Evolutionary conservation across 2,888 invertebrate genomes (phyloP).

Genomic region (Agonopterix heracliana): DNA sequence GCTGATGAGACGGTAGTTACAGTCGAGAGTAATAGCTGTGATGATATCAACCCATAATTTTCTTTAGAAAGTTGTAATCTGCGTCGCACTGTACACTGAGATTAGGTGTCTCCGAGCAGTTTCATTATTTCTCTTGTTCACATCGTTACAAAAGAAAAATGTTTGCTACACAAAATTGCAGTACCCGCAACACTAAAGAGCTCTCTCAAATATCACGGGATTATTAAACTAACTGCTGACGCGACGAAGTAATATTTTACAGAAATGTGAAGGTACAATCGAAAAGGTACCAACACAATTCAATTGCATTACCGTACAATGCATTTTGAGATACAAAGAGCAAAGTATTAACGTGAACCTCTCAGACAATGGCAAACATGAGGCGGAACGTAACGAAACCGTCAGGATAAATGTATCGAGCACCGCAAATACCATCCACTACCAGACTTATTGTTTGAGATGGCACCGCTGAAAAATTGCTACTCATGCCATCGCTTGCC

Average conservation of each 20-base stretch:
- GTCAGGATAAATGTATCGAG: slow-evolving; percentile 60
- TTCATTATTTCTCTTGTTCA: slow-evolving; percentile 18
- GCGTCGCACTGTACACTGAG: slow-evolving; percentile 21
- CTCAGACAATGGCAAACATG: slow-evolving; percentile 64
- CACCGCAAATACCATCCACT: slow-evolving; percentile 47
- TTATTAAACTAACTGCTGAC: neutral
- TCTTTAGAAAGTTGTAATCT: slow-evolving; percentile 35
- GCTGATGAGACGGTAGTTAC: slow-evolving; percentile 47
- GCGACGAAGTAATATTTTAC: neutral
- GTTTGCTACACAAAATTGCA: neutral
- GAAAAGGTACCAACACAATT: slow-evolving; percentile 21
- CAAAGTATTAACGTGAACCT: slow-evolving; percentile 51
- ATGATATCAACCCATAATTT: slow-evolving; percentile 46
- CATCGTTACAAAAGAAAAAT: neutral
- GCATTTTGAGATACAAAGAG: slow-evolving; percentile 49
- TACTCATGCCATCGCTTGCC: slow-evolving; percentile 24
- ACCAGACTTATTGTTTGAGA: slow-evolving; percentile 60
- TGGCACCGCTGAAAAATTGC: slow-evolving; percentile 54
- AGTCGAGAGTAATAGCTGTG: slow-evolving; percentile 30
- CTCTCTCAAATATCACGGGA: neutral
- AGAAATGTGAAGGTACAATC: neutral
- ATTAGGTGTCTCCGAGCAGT: slow-evolving; percentile 20
- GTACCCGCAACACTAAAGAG: neutral
- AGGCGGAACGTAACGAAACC: slow-evolving; percentile 44
- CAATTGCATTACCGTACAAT: slow-evolving; percentile 45